phyloP scores from a whole-genome alignment of 2,888 invertebrate genomes.

The Lacanobia wlatinum region DNA sequence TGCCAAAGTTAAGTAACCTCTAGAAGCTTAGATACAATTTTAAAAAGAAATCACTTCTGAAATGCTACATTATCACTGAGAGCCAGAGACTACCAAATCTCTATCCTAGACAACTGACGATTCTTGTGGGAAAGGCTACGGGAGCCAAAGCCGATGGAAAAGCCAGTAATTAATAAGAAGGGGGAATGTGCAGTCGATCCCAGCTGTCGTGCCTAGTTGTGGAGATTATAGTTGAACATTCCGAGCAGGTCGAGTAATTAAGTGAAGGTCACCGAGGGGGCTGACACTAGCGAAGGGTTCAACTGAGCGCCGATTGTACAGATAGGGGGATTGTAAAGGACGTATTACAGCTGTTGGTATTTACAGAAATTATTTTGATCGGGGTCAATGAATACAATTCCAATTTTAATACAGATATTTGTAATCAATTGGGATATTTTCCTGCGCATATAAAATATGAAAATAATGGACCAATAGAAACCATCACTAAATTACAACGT shows the following conservation, averaged over 20 bases:
- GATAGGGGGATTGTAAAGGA: background rate
- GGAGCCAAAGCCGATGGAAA: background rate
- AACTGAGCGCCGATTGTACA: conserved; percentile 3
- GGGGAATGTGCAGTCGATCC: background rate
- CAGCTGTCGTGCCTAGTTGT: conserved; percentile 21
- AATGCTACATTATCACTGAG: too few relatives aligned
- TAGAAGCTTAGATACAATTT: too few relatives aligned
- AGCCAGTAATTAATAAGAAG: background rate
- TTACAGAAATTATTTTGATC: background rate
- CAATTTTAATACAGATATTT: background rate
- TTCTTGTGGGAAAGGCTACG: background rate
- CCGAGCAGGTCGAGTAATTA: conserved; percentile 27
- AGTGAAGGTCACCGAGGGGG: conserved; percentile 29
- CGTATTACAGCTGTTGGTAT: conserved; percentile 11
- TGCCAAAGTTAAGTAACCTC: too few relatives aligned
- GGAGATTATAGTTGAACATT: conserved; percentile 33
- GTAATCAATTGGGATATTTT: background rate
- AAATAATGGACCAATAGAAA: background rate
- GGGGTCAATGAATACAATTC: too few relatives aligned
- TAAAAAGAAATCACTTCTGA: too few relatives aligned
- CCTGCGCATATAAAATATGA: background rate
- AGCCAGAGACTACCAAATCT: background rate
- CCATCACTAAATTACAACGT: background rate
- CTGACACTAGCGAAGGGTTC: conserved; percentile 14
- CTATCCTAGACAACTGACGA: background rate